A percentile compares a stretch with the other conserved stretches of the same genome.
These are phyloP conservation scores for Cyanoderma ruficeps DNA, from an alignment of 2,113 vertebrate genomes.

Conservation along the genomic window DNA sequence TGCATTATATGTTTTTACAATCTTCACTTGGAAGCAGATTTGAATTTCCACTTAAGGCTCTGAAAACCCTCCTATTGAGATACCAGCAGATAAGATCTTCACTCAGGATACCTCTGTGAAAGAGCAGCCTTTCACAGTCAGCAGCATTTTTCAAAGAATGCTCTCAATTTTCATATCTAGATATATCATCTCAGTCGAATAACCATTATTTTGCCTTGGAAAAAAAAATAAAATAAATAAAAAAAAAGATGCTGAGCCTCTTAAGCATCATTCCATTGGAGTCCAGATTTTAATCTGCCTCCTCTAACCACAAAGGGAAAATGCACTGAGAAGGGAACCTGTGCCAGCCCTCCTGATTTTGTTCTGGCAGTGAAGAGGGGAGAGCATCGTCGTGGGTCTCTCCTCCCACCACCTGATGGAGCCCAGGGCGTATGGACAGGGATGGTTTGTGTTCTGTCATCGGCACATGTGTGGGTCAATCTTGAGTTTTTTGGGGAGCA, in stretches of 20 bases:
- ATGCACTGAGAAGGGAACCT: slow-evolving; percentile 14
- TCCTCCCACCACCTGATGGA: neutral
- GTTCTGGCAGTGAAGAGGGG: neutral
- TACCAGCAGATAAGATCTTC: slow-evolving; percentile 65
- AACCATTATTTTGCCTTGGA: slow-evolving; percentile 68
- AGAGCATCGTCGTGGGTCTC: fast-evolving
- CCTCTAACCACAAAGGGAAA: slow-evolving; percentile 31
- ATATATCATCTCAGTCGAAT: slow-evolving; percentile 69
- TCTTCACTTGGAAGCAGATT: slow-evolving; percentile 59
- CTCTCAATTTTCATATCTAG: slow-evolving; percentile 69
- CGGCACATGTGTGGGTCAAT: neutral
- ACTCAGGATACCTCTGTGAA: slow-evolving; percentile 63
- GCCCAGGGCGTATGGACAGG: fast-evolving
- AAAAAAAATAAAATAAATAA: slow-evolving; percentile 31
- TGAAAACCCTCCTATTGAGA: slow-evolving; percentile 62
- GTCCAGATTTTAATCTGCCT: slow-evolving; percentile 65
- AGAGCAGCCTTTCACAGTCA: slow-evolving; percentile 62
- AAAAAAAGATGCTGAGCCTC: neutral
- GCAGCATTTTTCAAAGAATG: slow-evolving; percentile 63
- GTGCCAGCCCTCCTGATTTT: neutral
- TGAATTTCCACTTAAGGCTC: slow-evolving; percentile 69
- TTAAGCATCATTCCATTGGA: slow-evolving; percentile 60
- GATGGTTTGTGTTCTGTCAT: neutral
- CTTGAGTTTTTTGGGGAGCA: neutral
- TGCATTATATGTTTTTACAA: slow-evolving; percentile 64